Evolutionary conservation across 2,888 invertebrate genomes (phyloP), one percentile per base, ranked within the genome.

Genomic region (Molorchus minor): DNA sequence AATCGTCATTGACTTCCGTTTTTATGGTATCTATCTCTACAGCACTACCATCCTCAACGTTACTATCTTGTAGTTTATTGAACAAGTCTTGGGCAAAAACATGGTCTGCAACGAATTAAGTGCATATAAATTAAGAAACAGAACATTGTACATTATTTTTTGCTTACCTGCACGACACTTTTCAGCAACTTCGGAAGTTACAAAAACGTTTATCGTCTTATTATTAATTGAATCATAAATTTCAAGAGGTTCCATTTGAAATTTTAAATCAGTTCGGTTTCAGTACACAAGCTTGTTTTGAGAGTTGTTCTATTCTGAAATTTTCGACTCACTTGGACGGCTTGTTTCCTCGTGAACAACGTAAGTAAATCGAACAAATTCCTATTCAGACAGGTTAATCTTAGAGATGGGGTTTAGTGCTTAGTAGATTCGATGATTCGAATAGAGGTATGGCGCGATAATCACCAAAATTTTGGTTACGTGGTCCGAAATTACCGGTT

Each of bases 241-340:
- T 41, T 52, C 51, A 17, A 52, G 16, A 19, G 51, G 51, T 41
- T 52, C 51, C 51, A 52, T 52, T 52, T 52, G 30, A 52, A 52
- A 52, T 52, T 52, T 52, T 13, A 19, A 36, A 52, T 30, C 25
- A 52, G 21, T 52, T 52, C 10, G 19, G 16, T 16, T 49, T 49
- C 5, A 20, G 19, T 21, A 52, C 41, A n/a, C 19, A 10, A 12
- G 33, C 12, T 52, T 17, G 15, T 30, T 21, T 8, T 25, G 15
- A 47, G 40, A 41, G 41, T 29, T 46, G 16, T 40, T 52, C 41
- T 10, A n/a, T 41, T 52, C 41, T 40, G 38, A 49, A 45, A 30
- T 30, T 45, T 45, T 45, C 3, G 16, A 29, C n/a, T 30, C 15
- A 45, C 44, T 44, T 44, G 12, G 12, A 12, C 33, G 7, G 33